phyloP scores from a whole-genome alignment of 2,113 vertebrate genomes.

The Lepus timidus region DNA sequence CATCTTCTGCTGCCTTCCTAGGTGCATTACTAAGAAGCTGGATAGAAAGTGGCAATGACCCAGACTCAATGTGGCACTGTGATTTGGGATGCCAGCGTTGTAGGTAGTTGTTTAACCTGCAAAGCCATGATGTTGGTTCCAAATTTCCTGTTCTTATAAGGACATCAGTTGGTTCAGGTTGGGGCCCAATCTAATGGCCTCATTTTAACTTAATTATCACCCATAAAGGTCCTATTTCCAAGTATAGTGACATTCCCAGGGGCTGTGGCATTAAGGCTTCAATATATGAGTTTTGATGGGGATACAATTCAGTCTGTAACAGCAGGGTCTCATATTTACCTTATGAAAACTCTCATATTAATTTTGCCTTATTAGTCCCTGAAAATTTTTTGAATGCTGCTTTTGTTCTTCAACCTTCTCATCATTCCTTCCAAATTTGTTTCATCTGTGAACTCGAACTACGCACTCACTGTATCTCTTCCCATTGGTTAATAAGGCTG shows the following conservation, averaged over 20 bases:
- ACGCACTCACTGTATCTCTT: background rate
- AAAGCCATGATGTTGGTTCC: too few relatives aligned
- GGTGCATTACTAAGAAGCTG: too few relatives aligned
- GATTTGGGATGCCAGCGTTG: too few relatives aligned
- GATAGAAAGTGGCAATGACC: too few relatives aligned
- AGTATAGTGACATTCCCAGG: background rate
- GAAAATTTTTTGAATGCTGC: background rate
- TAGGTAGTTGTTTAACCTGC: too few relatives aligned
- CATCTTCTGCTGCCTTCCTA: too few relatives aligned
- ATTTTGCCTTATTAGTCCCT: background rate
- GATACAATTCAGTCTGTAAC: background rate
- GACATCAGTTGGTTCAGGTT: background rate
- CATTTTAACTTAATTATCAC: background rate
- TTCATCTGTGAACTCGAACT: background rate
- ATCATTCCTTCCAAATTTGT: constrained; percentile 12
- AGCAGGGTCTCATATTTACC: background rate
- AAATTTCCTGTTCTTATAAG: background rate
- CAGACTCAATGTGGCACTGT: too few relatives aligned
- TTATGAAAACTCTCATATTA: background rate
- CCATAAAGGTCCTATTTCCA: background rate
- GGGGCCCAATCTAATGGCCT: background rate
- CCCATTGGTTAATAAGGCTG: background rate
- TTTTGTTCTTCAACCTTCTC: background rate
- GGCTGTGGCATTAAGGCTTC: background rate
- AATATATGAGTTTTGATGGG: background rate